phyloP scores from a whole-genome alignment of 2,113 vertebrate species.

The Calyptommatus sinebrachiatus region DNA sequence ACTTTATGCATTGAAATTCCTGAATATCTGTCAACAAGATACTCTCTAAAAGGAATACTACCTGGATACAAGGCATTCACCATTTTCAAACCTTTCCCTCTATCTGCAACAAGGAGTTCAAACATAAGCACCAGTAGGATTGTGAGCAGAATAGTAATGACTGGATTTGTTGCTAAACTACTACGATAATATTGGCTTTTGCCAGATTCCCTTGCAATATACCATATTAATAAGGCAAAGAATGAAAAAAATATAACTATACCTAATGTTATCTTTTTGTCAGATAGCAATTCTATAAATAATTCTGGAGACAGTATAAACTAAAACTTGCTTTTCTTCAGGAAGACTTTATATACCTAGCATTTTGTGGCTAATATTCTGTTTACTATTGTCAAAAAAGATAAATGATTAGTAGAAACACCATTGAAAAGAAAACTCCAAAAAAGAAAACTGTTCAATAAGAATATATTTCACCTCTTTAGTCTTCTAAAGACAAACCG shows the following conservation, averaged over 20 bases:
- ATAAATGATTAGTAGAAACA: slow-evolving; percentile 20
- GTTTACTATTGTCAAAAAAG: neutral
- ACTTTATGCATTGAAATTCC: neutral
- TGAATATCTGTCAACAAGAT: neutral
- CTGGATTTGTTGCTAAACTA: neutral
- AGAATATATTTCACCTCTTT: slow-evolving; percentile 64
- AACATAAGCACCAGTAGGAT: neutral
- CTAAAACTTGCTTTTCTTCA: neutral
- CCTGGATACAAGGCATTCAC: neutral
- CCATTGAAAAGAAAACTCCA: slow-evolving; percentile 44
- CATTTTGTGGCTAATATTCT: neutral
- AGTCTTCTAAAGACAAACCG: slow-evolving; percentile 71
- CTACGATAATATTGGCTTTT: neutral
- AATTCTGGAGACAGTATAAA: neutral
- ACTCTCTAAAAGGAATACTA: neutral
- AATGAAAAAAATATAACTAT: neutral
- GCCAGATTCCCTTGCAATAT: neutral
- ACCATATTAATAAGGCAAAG: neutral
- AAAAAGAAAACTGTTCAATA: slow-evolving; percentile 61
- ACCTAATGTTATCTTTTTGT: neutral
- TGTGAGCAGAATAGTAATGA: neutral
- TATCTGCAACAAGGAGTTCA: neutral
- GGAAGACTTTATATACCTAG: neutral
- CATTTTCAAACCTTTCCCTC: too few relatives aligned
- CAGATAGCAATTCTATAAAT: neutral